Conservation (phyloP, 1,140 invertebrate genomes). For the Helicoverpa zea region DNA sequence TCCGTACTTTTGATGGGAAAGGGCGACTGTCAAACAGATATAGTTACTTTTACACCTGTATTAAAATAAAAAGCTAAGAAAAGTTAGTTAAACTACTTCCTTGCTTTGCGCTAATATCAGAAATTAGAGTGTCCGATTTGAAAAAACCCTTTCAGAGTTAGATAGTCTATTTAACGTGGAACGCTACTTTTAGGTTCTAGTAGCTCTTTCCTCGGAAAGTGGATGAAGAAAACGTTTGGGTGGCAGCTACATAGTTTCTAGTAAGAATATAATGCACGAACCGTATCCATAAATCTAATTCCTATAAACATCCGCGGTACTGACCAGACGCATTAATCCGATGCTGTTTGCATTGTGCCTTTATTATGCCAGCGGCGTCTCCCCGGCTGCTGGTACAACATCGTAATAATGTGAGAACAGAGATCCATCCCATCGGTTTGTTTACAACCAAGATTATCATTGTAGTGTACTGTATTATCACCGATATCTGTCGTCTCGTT, state of each 20-base stretch:
- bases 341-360: constrained; percentile 47
- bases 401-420: constrained; percentile 12
- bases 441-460: neutral
- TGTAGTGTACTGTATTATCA: too few relatives aligned
- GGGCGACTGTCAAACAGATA: neutral
- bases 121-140: too few relatives aligned
- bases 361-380: constrained; percentile 39
- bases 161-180: too few relatives aligned
- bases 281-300: constrained; percentile 4
- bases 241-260: too few relatives aligned
- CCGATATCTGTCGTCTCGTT: too few relatives aligned
- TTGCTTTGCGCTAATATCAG: too few relatives aligned
- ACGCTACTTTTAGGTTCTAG: too few relatives aligned
- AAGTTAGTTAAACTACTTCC: too few relatives aligned
- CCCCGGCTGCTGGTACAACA: neutral
- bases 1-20: neutral
- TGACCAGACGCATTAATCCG: constrained; percentile 45
- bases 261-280: neutral
- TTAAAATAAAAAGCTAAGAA: too few relatives aligned
- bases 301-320: neutral
- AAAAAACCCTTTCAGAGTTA: too few relatives aligned
- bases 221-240: too few relatives aligned
- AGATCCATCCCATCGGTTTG: neutral
- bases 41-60: neutral
- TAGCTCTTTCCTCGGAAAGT: too few relatives aligned